phyloP scores from a whole-genome alignment of 2,888 invertebrate species.

The Drosophila ochracea region DNA sequence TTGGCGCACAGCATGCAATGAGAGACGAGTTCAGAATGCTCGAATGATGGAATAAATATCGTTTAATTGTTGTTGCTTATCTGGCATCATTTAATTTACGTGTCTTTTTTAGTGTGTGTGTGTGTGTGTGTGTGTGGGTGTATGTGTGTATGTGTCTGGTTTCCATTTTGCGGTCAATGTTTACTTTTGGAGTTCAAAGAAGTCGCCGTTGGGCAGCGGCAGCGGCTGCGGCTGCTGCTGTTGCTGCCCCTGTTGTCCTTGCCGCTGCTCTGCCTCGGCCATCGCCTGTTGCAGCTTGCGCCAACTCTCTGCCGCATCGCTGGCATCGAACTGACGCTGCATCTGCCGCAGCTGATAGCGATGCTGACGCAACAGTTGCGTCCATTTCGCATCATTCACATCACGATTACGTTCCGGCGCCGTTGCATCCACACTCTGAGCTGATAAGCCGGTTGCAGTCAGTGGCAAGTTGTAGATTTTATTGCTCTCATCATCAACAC shows the following conservation, averaged over 20 bases:
- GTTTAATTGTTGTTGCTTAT: constrained; percentile 51
- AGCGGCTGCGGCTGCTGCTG: constrained; percentile 30
- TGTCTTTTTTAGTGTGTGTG: constrained; percentile 8
- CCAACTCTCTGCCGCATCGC: constrained; percentile 67
- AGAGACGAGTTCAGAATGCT: constrained; percentile 36
- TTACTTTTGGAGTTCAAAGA: constrained; percentile 69
- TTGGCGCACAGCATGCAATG: constrained; percentile 64
- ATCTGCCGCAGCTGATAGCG: constrained; percentile 48
- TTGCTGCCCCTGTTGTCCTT: constrained; percentile 1
- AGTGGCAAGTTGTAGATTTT: constrained; percentile 40
- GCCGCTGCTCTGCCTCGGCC: constrained; percentile 47
- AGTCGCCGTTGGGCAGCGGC: constrained; percentile 39
- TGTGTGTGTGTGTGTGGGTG: constrained; percentile 8
- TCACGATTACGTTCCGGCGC: constrained; percentile 30
- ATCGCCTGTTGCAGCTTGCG: constrained; percentile 57
- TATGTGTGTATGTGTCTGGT: constrained; percentile 3
- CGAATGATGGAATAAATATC: constrained; percentile 65
- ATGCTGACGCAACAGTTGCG: constrained; percentile 60
- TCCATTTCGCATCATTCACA: constrained; percentile 51
- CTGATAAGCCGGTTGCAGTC: constrained; percentile 18
- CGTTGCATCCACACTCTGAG: constrained; percentile 11
- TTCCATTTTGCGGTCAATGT: constrained; percentile 29
- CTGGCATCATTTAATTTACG: constrained; percentile 20
- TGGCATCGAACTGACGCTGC: constrained; percentile 56
- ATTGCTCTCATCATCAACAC: constrained; percentile 32